A percentile compares a stretch with the other conserved stretches of the same genome.
Evolutionary conservation across 1,140 invertebrate genomes (phyloP).

Genomic region (Drosophila grimshawi): DNA sequence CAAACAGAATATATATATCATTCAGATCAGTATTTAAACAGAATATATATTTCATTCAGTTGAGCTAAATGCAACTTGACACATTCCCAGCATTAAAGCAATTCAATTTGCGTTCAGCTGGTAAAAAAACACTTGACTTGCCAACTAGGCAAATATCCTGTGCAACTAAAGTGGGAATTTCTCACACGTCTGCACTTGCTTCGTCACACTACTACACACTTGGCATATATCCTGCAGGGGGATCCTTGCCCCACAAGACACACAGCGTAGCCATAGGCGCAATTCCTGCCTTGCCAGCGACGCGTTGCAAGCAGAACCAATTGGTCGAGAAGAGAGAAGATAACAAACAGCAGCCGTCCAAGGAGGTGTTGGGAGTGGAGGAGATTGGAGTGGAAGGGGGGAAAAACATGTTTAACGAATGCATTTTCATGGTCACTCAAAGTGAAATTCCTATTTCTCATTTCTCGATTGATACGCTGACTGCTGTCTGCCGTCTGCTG

Average conservation of each 20-base stretch:
- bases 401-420: slow-evolving; percentile 67
- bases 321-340: slow-evolving; percentile 48
- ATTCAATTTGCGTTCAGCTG: background rate
- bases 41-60: background rate
- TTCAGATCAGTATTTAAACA: background rate
- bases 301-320: slow-evolving; percentile 65
- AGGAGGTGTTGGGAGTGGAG: background rate
- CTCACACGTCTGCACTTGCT: slow-evolving; percentile 57
- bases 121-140: slow-evolving; percentile 24
- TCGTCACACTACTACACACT: slow-evolving; percentile 43
- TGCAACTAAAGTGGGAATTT: slow-evolving; percentile 25
- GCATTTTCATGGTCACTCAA: slow-evolving; percentile 81
- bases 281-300: slow-evolving; percentile 36
- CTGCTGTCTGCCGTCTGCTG: background rate
- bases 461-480: slow-evolving; percentile 52
- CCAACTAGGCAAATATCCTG: slow-evolving; percentile 50
- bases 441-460: slow-evolving; percentile 61
- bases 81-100: background rate
- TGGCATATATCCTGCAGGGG: slow-evolving; percentile 21
- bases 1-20: too few relatives aligned
- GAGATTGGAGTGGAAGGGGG: background rate
- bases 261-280: slow-evolving; percentile 33
- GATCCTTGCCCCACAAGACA: slow-evolving; percentile 19
- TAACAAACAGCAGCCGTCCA: background rate
- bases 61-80: background rate